Conservation (phyloP, 2,888 invertebrate genomes). For the Parnassius mnemosyne region DNA sequence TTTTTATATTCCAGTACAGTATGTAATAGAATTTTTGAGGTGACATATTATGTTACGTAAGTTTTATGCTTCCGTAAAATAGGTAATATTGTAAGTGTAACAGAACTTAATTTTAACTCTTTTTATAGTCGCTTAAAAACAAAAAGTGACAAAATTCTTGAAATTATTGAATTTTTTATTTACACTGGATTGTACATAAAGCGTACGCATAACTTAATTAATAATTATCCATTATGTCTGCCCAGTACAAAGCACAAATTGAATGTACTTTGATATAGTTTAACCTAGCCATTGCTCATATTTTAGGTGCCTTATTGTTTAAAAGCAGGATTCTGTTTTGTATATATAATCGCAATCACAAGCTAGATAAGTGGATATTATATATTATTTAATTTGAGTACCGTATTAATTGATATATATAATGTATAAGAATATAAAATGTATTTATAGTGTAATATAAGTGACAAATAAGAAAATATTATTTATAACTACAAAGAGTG, state of each 20-base stretch:
- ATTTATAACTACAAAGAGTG: constrained; percentile 69
- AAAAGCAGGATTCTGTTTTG: constrained; percentile 26
- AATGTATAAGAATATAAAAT: constrained; percentile 19
- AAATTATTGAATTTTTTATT: neutral
- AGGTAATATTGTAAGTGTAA: constrained; percentile 13
- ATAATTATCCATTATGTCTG: constrained; percentile 6
- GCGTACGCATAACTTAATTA: neutral
- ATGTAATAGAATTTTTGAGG: constrained; percentile 8
- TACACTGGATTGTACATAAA: neutral
- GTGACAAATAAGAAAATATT: constrained; percentile 32
- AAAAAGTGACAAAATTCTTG: too few species aligned
- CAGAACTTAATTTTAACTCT: constrained; percentile 2
- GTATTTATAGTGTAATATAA: constrained; percentile 26
- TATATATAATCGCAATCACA: constrained; percentile 17
- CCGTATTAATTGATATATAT: constrained; percentile 4
- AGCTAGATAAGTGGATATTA: constrained; percentile 27
- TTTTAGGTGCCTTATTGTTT: constrained; percentile 59
- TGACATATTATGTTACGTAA: constrained; percentile 7
- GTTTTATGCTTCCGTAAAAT: constrained; percentile 16
- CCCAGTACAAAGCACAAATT: constrained; percentile 56
- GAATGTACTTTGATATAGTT: constrained; percentile 28
- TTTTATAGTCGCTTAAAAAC: too few species aligned
- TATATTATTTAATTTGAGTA: constrained; percentile 26
- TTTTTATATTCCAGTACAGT: constrained; percentile 12
- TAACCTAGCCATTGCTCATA: constrained; percentile 46